A percentile compares a stretch with the other conserved stretches of the same genome.
These are phyloP conservation scores for Anorthoa munda DNA, from an alignment of 2,888 invertebrate genomes.

Conservation along the genomic window DNA sequence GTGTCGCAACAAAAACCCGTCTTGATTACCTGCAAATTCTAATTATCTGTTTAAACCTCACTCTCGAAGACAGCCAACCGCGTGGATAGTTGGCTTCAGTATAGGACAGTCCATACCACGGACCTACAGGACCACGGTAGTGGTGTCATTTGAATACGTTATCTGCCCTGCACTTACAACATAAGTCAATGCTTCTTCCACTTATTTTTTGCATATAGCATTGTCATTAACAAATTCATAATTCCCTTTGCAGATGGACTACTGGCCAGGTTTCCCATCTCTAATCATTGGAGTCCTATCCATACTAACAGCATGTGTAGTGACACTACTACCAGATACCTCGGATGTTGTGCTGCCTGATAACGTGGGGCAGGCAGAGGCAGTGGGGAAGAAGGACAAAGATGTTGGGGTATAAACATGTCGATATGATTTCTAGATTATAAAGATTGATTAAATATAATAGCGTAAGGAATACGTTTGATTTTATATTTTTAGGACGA, in stretches of 20 bases:
- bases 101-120: too few species aligned
- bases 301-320: conserved; percentile 77
- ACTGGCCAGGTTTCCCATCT: conserved; percentile 82
- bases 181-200: too few species aligned
- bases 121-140: too few species aligned
- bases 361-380: conserved; percentile 77
- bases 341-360: conserved; percentile 83
- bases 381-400: conserved; percentile 55
- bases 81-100: too few species aligned
- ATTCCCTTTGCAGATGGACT: conserved; percentile 73
- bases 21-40: too few species aligned
- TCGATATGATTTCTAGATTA: conserved; percentile 6
- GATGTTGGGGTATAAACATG: not conserved
- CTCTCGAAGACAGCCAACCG: too few species aligned
- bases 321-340: conserved; percentile 82
- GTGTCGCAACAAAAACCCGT: too few species aligned
- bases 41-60: too few species aligned
- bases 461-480: too few species aligned
- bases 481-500: too few species aligned
- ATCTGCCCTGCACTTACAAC: too few species aligned
- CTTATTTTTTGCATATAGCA: not conserved
- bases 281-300: conserved; percentile 82
- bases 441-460: not conserved
- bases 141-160: too few species aligned
- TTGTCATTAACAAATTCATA: not conserved